Conservation (phyloP, 2,113 vertebrate genomes). For the Stegostoma tigrinum region DNA sequence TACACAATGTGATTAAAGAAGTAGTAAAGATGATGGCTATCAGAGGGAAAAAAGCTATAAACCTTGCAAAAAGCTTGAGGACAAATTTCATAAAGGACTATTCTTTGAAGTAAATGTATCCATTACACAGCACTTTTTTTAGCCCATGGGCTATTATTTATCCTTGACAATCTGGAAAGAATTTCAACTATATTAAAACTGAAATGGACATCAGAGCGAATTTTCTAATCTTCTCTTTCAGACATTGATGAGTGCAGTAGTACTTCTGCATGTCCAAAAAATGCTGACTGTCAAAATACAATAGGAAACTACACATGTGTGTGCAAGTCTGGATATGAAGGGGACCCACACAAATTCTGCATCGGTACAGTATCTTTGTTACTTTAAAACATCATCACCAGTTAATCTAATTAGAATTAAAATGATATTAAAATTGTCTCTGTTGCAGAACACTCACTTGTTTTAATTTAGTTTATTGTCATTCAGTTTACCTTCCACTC, state of each 20-base stretch:
- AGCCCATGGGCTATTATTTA: no score
- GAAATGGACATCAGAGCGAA: background rate
- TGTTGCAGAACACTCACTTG: background rate
- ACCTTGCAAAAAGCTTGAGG: background rate
- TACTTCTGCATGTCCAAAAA: conserved; percentile 23
- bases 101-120: background rate
- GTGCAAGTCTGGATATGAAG: conserved; percentile 33
- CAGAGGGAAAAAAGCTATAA: no score
- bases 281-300: conserved; percentile 30
- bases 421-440: background rate
- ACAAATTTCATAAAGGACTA: background rate
- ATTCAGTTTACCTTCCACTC: background rate
- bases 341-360: conserved; percentile 12
- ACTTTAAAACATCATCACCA: background rate
- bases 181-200: background rate
- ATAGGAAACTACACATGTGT: conserved; percentile 18
- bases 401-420: background rate
- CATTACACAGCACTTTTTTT: background rate
- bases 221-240: background rate
- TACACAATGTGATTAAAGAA: no score
- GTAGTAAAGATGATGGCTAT: background rate
- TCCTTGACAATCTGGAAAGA: background rate
- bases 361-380: background rate
- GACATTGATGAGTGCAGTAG: conserved; percentile 34
- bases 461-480: background rate